Evolutionary conservation across 2,113 vertebrate species (phyloP).

Genomic region (Colius striatus): DNA sequence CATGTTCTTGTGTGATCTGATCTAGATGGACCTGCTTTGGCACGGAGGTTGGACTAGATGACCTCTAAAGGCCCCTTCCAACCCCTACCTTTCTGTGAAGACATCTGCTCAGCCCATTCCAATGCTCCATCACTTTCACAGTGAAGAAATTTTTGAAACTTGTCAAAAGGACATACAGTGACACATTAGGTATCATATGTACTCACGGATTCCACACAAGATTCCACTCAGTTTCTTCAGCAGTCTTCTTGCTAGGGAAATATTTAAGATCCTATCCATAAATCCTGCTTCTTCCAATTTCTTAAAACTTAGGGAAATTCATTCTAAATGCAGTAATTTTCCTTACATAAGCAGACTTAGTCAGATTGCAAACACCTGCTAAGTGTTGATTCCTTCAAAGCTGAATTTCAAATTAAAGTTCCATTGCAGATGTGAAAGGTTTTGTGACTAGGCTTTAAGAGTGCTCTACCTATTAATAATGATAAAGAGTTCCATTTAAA

Average conservation of each 20-base stretch:
- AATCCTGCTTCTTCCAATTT: neutral
- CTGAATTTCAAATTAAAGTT: neutral
- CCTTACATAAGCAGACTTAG: neutral
- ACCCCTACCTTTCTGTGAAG: no score
- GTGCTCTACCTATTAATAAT: neutral
- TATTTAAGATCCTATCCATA: neutral
- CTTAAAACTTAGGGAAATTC: neutral
- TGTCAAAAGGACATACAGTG: neutral
- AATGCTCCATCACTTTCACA: no score
- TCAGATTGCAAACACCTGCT: neutral
- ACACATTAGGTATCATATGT: neutral
- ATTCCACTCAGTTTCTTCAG: neutral
- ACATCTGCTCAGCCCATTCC: no score
- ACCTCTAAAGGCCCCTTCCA: no score
- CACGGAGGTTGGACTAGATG: no score
- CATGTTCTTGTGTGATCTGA: no score
- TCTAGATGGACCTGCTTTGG: no score
- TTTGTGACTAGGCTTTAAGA: slow-evolving; percentile 5
- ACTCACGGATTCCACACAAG: neutral
- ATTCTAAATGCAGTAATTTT: neutral
- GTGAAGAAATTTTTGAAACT: neutral
- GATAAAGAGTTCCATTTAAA: neutral
- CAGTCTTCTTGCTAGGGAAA: neutral
- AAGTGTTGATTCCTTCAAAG: neutral
- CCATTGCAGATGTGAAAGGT: neutral